phyloP scores from a whole-genome alignment of 2,888 invertebrate genomes.

The Ennomos fuscantarius region DNA sequence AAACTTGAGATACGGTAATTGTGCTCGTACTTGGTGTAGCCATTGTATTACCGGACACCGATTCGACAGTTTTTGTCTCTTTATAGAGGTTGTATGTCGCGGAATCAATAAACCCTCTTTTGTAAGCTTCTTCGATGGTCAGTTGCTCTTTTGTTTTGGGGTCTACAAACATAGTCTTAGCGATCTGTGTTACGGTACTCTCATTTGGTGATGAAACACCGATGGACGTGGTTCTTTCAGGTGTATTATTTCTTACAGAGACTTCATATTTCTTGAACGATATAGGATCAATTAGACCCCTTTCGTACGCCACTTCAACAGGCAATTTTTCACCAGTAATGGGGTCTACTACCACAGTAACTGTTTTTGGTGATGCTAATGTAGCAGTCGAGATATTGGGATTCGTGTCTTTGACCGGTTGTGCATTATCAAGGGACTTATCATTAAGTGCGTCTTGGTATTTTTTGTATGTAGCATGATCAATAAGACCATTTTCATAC shows the following conservation, averaged over 20 bases:
- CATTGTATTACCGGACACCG: conserved; percentile 34
- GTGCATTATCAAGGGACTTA: conserved; percentile 21
- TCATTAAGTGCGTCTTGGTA: conserved; percentile 30
- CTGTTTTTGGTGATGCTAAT: conserved; percentile 40
- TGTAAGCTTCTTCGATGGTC: conserved; percentile 87
- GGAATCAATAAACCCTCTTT: conserved; percentile 83
- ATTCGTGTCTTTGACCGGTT: conserved; percentile 38
- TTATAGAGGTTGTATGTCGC: conserved; percentile 49
- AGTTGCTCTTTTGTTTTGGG: conserved; percentile 90
- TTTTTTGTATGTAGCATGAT: conserved; percentile 45
- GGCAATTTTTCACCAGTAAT: conserved; percentile 89
- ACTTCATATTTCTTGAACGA: conserved; percentile 80
- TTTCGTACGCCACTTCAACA: conserved; percentile 88
- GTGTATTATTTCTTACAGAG: conserved; percentile 58
- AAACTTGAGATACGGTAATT: conserved; percentile 57
- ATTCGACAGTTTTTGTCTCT: conserved; percentile 38
- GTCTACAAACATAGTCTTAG: conserved; percentile 78
- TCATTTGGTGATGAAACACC: conserved; percentile 39
- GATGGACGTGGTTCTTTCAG: conserved; percentile 45
- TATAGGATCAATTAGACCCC: conserved; percentile 66
- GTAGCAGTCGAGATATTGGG: conserved; percentile 73
- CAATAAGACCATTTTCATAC: conserved; percentile 86
- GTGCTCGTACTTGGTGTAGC: conserved; percentile 46
- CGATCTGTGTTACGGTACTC: conserved; percentile 43
- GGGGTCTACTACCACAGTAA: conserved; percentile 86